Evolutionary conservation across 2,888 invertebrate genomes (phyloP).

Genomic region (Eledone cirrhosa): DNA sequence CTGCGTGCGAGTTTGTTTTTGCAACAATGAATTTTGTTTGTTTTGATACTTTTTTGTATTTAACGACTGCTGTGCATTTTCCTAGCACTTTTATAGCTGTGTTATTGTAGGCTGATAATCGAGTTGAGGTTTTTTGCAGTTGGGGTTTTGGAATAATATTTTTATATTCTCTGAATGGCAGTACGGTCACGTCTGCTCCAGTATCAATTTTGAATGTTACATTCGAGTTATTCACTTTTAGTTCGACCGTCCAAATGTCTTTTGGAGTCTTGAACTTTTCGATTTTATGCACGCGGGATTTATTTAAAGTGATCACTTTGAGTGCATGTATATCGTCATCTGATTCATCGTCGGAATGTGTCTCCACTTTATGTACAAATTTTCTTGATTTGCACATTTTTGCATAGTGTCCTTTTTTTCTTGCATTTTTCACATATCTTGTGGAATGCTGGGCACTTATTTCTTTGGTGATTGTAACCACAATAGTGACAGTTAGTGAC

Average conservation of each 20-base stretch:
- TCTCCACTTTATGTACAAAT: too few species aligned
- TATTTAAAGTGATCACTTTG: neutral
- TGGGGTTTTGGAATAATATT: neutral
- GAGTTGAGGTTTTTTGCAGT: neutral
- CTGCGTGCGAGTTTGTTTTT: neutral
- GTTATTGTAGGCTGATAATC: constrained; percentile 5
- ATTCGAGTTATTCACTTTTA: constrained; percentile 9
- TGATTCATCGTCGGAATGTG: constrained; percentile 1
- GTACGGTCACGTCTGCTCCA: constrained; percentile 3
- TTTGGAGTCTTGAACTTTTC: constrained; percentile 13
- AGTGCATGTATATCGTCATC: neutral
- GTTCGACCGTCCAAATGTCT: constrained; percentile 13
- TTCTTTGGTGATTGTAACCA: too few species aligned
- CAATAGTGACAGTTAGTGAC: too few species aligned
- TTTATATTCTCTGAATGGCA: constrained; percentile 5
- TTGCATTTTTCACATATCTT: too few species aligned
- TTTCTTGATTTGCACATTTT: too few species aligned
- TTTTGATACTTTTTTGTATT: constrained; percentile 9
- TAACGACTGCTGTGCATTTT: constrained; percentile 9
- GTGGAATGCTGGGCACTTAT: too few species aligned
- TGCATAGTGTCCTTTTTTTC: too few species aligned
- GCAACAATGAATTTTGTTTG: too few species aligned
- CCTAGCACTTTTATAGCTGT: constrained; percentile 13
- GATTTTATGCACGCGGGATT: neutral
- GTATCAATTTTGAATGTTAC: constrained; percentile 8